Evolutionary conservation across 2,888 invertebrate species (phyloP), one percentile per base, ranked within the genome.

Genomic region (Slavum lentiscoides): DNA sequence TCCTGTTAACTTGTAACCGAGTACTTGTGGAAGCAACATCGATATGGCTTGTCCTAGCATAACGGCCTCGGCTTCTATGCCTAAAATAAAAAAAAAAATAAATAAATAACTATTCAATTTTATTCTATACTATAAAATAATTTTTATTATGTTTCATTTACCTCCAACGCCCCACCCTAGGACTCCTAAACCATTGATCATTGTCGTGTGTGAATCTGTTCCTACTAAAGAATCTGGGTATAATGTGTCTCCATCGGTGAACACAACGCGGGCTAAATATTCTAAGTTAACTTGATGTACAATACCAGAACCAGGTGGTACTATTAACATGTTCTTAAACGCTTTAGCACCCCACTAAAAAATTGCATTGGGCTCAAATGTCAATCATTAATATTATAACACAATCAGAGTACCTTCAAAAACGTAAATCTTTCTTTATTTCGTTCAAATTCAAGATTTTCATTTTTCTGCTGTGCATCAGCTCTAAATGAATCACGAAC

Each of bases 261-360:
- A 98, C 58, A 98, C 97, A 19, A 98, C 96, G 82, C 94, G 88
- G 0, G 94, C 95, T 72, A 98, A 87, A 86, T 97, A 97, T 86
- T 98, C 98, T 86, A 99, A 88, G 87, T 99, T 99, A 0, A 99
- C 97, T 89, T 99, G 98, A 87, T 98, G 98, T 0, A 98, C 96
- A 83, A 99, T 99, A 8, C 98, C 98, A 72, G 96, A 97, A 0
- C 98, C 98, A 0, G 98, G 98, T 1, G 98, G 98, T 0, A 99
- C 97, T 76, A 98, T 98, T 84, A 96, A 87, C 94, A 98, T 96
- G 86, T 98, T 98, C 86, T 94, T 89, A 84, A 99, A 95, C 0
- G 97, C 94, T 85, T 93, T 93, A 0, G 98, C 96, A 39, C 98
- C 98, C 98, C 98, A 98, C 94, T 95, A 88, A 17, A 88, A 82